Evolutionary conservation across 2,888 invertebrate species (phyloP), one percentile per base, ranked within the genome.

Genomic region (Mythimna vitellina): DNA sequence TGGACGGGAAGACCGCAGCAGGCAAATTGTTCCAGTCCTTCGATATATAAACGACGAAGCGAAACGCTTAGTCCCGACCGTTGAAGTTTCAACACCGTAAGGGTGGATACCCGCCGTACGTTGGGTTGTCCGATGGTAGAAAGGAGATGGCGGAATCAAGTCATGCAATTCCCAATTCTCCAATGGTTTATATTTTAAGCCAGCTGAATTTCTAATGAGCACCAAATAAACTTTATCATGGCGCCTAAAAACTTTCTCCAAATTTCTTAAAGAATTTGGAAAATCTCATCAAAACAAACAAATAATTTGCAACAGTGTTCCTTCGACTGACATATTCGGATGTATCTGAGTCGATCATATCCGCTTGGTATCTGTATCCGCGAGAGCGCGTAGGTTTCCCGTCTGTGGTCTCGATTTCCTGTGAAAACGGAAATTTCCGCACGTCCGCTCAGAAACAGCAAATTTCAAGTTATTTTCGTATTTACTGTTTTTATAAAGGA

Each of bases 381-480:
- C 78, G 78, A 73, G 72, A 85, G 85, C 86, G 80, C 79, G 70
- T 85, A 82, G 88, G 86, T 85, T 88, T 88, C 85, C 87, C 80
- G 87, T 82, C 83, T 81, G 89, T 86, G 91, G 90, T 88, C 87
- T 89, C 87, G 87, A 91, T 92, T 92, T 92, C 92, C 91, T 89
- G 87, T 73, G 81, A 86, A 88, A 89, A 89, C 88, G 92, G 91
- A 92, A 92, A 91, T 91, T 90, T 90, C 87, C 87, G 86, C 83
- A 83, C 83, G 84, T 87, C 81, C 87, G 85, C 76, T 83, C 84
- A 89, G 87, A 90, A 87, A 87, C 86, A 83, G 86, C 78, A 78
- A 88, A 86, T 85, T 80, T 80, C 83, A 81, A 82, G 71, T 75
- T 83, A 81, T 84, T 86, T 74, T 65, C 65, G 65, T 74, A 65